Evolutionary conservation across 2,797 vertebrate genomes (phyloP).

Genomic region (Lutjanus argentimaculatus): DNA sequence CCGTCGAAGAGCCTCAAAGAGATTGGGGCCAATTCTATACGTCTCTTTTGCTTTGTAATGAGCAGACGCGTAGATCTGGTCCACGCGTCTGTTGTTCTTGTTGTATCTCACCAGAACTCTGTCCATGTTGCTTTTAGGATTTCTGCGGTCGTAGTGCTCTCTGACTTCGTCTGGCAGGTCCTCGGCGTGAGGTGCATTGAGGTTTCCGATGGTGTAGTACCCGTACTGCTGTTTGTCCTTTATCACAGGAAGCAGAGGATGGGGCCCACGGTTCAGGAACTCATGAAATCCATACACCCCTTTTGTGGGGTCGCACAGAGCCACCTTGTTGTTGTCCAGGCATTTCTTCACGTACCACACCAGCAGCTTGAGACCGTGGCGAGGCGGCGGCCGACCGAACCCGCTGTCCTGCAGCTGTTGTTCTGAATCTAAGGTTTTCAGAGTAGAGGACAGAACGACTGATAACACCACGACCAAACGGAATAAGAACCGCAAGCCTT

Average conservation of each 20-base stretch:
- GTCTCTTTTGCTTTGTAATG: conserved; percentile 78
- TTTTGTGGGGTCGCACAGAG: conserved; percentile 71
- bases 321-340: conserved; percentile 83
- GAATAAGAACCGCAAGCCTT: conserved; percentile 28
- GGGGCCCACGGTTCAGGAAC: conserved; percentile 56
- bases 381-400: conserved; percentile 80
- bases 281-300: conserved; percentile 77
- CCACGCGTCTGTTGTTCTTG: conserved; percentile 73
- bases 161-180: conserved; percentile 78
- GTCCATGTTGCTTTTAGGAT: conserved; percentile 81
- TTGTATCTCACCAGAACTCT: conserved; percentile 81
- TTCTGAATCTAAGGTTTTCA: conserved; percentile 71
- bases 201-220: conserved; percentile 83
- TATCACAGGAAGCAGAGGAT: conserved; percentile 74
- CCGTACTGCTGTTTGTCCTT: conserved; percentile 51
- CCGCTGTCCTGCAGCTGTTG: conserved; percentile 72
- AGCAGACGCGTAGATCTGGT: conserved; percentile 76
- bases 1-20: conserved; percentile 71
- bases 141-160: conserved; percentile 70
- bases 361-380: conserved; percentile 76
- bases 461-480: conserved; percentile 24
- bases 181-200: conserved; percentile 62
- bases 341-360: conserved; percentile 80
- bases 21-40: conserved; percentile 68
- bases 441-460: conserved; percentile 35